Base-by-base conservation (phyloP, 1,140 invertebrate genomes). In the Leptinotarsa defecta region DNA sequence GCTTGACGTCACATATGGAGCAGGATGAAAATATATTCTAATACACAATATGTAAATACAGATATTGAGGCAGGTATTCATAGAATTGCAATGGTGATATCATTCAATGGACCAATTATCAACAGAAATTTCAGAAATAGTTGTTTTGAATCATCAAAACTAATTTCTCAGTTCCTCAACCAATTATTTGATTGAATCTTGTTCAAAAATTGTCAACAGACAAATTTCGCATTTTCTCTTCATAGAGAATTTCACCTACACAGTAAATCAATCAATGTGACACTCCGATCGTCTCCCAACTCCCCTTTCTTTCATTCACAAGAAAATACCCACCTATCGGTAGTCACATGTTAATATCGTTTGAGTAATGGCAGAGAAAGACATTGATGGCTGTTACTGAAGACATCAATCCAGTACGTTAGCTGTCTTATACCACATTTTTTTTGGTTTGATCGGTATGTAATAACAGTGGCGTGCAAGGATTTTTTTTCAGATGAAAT, bases 371-470 rank as follows among this genome's bases (percentile, higher is more conserved):
- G 65, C 8, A 34, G 20, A 15, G 65, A 27, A 64, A 68, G 27
- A 68, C 65, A 68, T 68, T 68, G 65, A 68, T 68, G 27, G 65
- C 24, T 68, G 65, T 68, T 34, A 68, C 65, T 24, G 24, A 68
- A 43, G 43, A 68, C 65, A 68, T 68, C 65, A 68, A 68, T 68
- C 65, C 65, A 68, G 24, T 27, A 34, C 43, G 65, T 68, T 68
- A 68, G 27, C 24, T 43, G 43, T 68, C 65, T 68, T 17, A n/a
- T 68, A 22, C 65, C 1, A n/a, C 65, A 6, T 4, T 4, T 3
- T 43, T 68, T 43, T 43, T 34, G n/a, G 22, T 24, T 20, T n/a
- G 27, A 20, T 17, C n/a, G 52, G n/a, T 57, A 15, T 19, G 52
- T n/a, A 19, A n/a, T 17, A 57, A 19, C 52, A 57, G 15, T 15